A percentile compares a stretch with the other conserved stretches of the same genome.
phyloP scores from a whole-genome alignment of 2,113 vertebrate species.

The Suncus etruscus region DNA sequence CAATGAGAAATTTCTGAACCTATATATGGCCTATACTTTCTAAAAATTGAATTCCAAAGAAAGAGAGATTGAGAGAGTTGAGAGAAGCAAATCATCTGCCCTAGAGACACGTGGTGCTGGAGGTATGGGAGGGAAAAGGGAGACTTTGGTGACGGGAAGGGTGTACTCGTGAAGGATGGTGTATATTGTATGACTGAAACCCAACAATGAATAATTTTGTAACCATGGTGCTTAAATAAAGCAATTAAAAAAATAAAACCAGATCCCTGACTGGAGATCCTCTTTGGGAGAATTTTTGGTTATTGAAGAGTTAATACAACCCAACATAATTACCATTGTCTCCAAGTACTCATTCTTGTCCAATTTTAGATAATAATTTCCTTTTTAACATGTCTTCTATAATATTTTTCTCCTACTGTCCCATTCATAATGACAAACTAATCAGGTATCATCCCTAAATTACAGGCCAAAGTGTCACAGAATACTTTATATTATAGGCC shows the following conservation, averaged over 20 bases:
- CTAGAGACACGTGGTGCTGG: too few relatives aligned
- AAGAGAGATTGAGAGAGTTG: too few relatives aligned
- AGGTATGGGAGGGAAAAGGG: too few relatives aligned
- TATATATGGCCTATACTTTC: neutral
- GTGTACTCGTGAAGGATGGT: too few relatives aligned
- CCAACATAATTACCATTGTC: neutral
- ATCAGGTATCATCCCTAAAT: neutral
- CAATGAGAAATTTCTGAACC: neutral
- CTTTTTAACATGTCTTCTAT: neutral
- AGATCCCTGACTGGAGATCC: neutral
- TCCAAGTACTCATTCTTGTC: neutral
- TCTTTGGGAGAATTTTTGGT: neutral
- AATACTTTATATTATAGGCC: neutral
- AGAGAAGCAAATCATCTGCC: too few relatives aligned
- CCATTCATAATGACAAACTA: neutral
- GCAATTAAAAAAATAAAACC: constrained; percentile 36
- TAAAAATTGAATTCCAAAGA: neutral
- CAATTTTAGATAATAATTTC: constrained; percentile 27
- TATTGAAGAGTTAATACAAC: neutral
- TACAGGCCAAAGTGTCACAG: neutral
- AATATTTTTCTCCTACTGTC: neutral
- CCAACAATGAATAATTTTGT: too few relatives aligned
- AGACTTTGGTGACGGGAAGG: too few relatives aligned
- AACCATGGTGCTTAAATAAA: too few relatives aligned
- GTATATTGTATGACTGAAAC: too few relatives aligned